Evolutionary conservation across 2,797 vertebrate genomes (phyloP), one percentile per base, ranked within the genome.

Genomic region (Delichon dasypus): DNA sequence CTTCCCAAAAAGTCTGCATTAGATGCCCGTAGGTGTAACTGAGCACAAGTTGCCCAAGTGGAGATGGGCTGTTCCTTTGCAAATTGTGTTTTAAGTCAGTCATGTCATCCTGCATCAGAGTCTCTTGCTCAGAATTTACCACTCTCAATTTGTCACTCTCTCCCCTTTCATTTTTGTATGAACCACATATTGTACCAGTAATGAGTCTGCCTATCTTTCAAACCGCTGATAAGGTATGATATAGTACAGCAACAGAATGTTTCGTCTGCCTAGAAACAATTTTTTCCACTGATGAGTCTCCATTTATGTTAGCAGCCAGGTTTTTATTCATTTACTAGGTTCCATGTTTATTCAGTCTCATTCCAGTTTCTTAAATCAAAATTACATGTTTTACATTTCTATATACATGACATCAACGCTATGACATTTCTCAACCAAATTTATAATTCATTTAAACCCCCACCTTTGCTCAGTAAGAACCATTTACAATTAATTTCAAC

Each of bases 211-310:
- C 47, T 84, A 36, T 54, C 83, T 58, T 91, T 94, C 58, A 65
- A 74, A 55, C 29, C 58, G 44, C 87, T 78, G 70, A 85, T 86
- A 82, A 85, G 79, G 26, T 34, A 55, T 27, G 30, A 73, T 79
- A 79, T 4, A 76, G 62, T 60, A 64, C 6, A 88, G 51, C 44
- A 73, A 78, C 71, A 94, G 71, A 81, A 88, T 85, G 71, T 96
- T 96, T 95, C 85, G 67, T 85, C 85, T 96, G 85, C 45, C 74
- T 90, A 79, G 88, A 91, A 90, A 91, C 54, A 87, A 76, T 64
- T 70, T 60, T 89, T 93, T 85, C 66, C 36, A 66, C 44, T 75
- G 16, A 29, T 34, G 47, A 93, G 27, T 32, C 65, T 45, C 50
- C 65, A 65, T 77, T 85, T 85, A 71, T 91, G 82, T 89, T 77